A percentile compares a stretch with the other conserved stretches of the same genome.
These are phyloP conservation scores for Aspidiotus destructor DNA, from an alignment of 2,888 invertebrate species.

Conservation along the genomic window DNA sequence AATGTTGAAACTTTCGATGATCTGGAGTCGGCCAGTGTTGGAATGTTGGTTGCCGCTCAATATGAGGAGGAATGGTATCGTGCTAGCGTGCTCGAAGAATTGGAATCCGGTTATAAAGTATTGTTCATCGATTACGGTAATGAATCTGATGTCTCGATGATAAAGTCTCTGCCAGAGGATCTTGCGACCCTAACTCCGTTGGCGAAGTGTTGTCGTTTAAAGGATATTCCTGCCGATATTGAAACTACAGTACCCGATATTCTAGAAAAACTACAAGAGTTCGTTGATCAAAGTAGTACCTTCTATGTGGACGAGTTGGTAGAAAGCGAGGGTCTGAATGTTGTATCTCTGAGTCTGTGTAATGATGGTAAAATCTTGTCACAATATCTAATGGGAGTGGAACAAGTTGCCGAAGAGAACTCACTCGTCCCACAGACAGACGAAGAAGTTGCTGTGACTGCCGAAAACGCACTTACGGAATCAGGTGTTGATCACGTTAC, in stretches of 20 bases:
- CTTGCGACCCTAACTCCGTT: constrained; percentile 51
- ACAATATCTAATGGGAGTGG: not conserved
- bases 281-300: not conserved
- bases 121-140: constrained; percentile 63
- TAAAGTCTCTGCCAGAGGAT: constrained; percentile 42
- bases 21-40: not conserved
- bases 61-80: constrained; percentile 63
- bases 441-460: not conserved
- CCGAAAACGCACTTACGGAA: not conserved
- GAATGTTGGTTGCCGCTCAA: constrained; percentile 53
- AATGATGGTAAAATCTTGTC: not conserved
- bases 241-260: not conserved
- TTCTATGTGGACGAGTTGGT: constrained; percentile 6
- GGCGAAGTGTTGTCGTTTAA: constrained; percentile 53
- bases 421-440: not conserved
- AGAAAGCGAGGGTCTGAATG: constrained; percentile 2
- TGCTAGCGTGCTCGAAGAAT: constrained; percentile 52
- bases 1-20: constrained; percentile 17
- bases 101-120: constrained; percentile 50
- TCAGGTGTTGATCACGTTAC: not conserved
- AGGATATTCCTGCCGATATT: constrained; percentile 36
- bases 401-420: not conserved
- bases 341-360: not conserved
- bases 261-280: constrained; percentile 11
- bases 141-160: not conserved